phyloP scores from a whole-genome alignment of 2,888 invertebrate genomes.

The Blomia tropicalis region DNA sequence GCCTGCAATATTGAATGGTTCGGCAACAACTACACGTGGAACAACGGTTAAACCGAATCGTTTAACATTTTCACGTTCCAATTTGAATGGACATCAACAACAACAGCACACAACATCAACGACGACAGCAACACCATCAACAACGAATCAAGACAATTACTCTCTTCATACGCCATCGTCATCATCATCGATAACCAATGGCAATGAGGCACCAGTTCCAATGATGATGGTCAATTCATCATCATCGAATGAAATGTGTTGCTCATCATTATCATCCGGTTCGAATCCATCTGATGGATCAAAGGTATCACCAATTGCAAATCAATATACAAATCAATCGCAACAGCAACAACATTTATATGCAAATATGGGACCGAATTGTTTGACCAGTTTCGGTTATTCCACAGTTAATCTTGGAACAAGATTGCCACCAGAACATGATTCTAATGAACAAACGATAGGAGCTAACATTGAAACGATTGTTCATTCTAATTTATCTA shows the following conservation, averaged over 20 bases:
- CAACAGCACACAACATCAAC: no score
- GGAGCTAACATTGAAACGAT: no score
- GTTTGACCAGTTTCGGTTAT: slow-evolving; percentile 2
- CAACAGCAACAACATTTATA: background rate
- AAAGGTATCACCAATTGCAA: background rate
- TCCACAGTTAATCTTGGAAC: background rate
- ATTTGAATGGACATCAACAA: no score
- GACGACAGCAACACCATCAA: no score
- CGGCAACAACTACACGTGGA: background rate
- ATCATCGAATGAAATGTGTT: background rate
- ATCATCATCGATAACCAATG: background rate
- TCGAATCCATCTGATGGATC: background rate
- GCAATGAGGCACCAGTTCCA: background rate
- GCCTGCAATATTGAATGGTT: background rate
- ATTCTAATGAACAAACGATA: no score
- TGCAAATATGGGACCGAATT: background rate
- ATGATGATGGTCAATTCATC: background rate
- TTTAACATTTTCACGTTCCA: background rate
- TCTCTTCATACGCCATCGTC: slow-evolving; percentile 7
- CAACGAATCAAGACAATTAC: slow-evolving; percentile 1
- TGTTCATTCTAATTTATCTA: no score
- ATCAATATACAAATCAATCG: background rate
- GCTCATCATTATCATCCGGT: slow-evolving; percentile 1
- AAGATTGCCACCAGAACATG: no score
- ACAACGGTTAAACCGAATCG: background rate